These are phyloP conservation scores for Siniperca chuatsi DNA, from an alignment of 2,113 vertebrate species.

Conservation along the genomic window DNA sequence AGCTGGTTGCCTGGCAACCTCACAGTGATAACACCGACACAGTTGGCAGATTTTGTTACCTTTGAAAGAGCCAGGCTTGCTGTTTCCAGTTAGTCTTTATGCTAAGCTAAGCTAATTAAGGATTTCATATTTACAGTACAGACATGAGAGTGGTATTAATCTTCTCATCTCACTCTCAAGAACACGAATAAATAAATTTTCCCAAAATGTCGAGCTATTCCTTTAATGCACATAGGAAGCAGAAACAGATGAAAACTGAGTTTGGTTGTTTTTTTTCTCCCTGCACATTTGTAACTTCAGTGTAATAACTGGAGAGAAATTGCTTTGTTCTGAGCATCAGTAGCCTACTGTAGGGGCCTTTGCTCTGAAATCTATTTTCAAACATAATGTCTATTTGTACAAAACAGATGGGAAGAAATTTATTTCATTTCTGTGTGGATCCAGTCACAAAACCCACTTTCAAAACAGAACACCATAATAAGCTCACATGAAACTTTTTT, in stretches of 20 bases:
- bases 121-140: not conserved
- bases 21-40: not conserved
- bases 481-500: not conserved
- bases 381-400: conserved; percentile 5
- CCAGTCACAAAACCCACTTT: rapidly evolving
- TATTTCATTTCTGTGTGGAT: not conserved
- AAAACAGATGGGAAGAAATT: conserved; percentile 8
- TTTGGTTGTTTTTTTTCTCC: not conserved
- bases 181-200: too few species aligned
- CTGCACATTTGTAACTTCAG: not conserved
- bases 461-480: not conserved
- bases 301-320: not conserved
- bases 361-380: conserved; percentile 1
- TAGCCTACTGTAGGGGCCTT: not conserved
- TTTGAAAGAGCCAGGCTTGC: not conserved
- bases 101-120: not conserved
- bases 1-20: not conserved
- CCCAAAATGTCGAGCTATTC: too few species aligned
- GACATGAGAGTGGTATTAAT: not conserved
- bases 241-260: not conserved
- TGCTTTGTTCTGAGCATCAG: not conserved
- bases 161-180: not conserved
- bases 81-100: not conserved
- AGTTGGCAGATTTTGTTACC: not conserved
- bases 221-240: too few species aligned